Evolutionary conservation across 2,888 invertebrate species (phyloP).

Genomic region (Trachelus iudaicus): DNA sequence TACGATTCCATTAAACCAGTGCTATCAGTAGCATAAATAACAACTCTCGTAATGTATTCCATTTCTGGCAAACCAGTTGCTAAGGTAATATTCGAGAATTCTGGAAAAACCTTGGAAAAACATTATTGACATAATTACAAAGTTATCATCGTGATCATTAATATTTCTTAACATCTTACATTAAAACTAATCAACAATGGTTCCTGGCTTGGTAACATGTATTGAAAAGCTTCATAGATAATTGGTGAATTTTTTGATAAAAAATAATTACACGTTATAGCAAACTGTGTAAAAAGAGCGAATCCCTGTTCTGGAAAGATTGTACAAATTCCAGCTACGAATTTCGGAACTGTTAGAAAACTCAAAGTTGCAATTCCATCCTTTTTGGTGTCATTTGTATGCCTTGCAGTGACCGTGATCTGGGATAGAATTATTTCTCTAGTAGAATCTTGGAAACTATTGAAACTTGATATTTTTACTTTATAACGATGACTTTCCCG

Average conservation of each 20-base stretch:
- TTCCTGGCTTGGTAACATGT: conserved; percentile 14
- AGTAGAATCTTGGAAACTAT: background rate
- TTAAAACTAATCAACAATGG: conserved; percentile 15
- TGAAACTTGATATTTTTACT: background rate
- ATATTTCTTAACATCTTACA: background rate
- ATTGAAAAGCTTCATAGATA: conserved; percentile 17
- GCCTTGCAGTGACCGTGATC: conserved; percentile 11
- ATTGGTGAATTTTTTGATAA: conserved; percentile 8
- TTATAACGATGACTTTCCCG: too few species aligned
- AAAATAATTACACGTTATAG: conserved; percentile 6
- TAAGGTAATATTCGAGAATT: conserved; percentile 11
- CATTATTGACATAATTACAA: background rate
- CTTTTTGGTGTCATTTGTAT: background rate
- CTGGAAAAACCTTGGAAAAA: conserved; percentile 9
- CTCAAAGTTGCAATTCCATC: conserved; percentile 8
- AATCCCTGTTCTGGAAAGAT: conserved; percentile 15
- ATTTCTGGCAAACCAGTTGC: conserved; percentile 17
- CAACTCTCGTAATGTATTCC: conserved; percentile 10
- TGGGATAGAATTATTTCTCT: background rate
- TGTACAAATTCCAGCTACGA: conserved; percentile 9
- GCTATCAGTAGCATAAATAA: conserved; percentile 14
- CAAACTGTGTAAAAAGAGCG: conserved; percentile 13
- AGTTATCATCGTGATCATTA: background rate
- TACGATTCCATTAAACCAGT: conserved; percentile 15
- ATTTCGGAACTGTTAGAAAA: conserved; percentile 3